A percentile compares a stretch with the other conserved stretches of the same genome.
These are phyloP conservation scores for Phenacoccus solenopsis DNA, from an alignment of 1,140 invertebrate species.

Conservation along the genomic window DNA sequence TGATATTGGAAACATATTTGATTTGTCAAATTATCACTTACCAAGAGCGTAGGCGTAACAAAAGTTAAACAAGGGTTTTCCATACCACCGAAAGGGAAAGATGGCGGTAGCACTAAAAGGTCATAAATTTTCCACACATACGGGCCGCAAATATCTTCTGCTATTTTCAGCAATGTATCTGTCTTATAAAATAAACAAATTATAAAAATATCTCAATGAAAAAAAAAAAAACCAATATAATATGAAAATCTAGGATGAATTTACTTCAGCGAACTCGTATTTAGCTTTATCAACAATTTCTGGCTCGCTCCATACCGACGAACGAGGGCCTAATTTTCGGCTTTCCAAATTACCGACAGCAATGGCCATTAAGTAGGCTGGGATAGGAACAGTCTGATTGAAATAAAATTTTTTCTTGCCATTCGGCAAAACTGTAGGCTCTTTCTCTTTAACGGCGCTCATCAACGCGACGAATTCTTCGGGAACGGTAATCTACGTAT, in stretches of 20 bases:
- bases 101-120: slow-evolving; percentile 79
- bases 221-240: background rate
- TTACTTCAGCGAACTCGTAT: slow-evolving; percentile 72
- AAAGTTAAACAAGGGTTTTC: slow-evolving; percentile 95
- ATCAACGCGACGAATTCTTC: slow-evolving; percentile 67
- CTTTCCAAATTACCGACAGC: slow-evolving; percentile 71
- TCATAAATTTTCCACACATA: slow-evolving; percentile 84
- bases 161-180: slow-evolving; percentile 66
- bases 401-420: slow-evolving; percentile 45
- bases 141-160: slow-evolving; percentile 64
- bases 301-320: slow-evolving; percentile 78
- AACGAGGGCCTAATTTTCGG: slow-evolving; percentile 60
- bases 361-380: slow-evolving; percentile 70
- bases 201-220: background rate
- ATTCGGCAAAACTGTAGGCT: slow-evolving; percentile 30
- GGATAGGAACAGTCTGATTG: slow-evolving; percentile 60
- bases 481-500: slow-evolving; percentile 66
- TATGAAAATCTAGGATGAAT: slow-evolving; percentile 8
- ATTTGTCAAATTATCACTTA: no score
- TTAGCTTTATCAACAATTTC: slow-evolving; percentile 70
- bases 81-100: slow-evolving; percentile 93
- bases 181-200: slow-evolving; percentile 39
- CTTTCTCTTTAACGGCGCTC: slow-evolving; percentile 61
- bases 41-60: slow-evolving; percentile 76
- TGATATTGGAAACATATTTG: background rate